These are phyloP conservation scores for Desmophyllum pertusum DNA, from an alignment of 92 coral and sea anemone species.

Conservation along the genomic window DNA sequence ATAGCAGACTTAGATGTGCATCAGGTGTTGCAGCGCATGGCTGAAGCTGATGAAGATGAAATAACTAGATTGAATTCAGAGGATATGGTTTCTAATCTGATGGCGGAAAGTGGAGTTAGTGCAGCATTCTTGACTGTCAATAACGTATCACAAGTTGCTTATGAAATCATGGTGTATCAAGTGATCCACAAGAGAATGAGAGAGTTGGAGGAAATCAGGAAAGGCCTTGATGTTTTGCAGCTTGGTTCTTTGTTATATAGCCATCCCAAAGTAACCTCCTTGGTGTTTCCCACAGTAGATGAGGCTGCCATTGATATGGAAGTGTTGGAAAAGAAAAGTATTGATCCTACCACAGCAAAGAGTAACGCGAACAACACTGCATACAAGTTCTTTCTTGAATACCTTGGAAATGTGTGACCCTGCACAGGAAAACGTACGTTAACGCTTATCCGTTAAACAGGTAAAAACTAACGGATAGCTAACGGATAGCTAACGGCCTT, in stretches of 20 bases:
- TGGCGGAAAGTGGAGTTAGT: constrained; percentile 42
- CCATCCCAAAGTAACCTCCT: constrained; percentile 42
- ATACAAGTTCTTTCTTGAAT: constrained; percentile 36
- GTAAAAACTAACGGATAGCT: no score
- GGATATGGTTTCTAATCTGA: constrained; percentile 19
- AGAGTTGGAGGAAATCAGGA: constrained; percentile 46
- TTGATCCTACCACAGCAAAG: constrained; percentile 17
- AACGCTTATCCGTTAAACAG: no score
- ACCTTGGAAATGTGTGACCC: constrained; percentile 41
- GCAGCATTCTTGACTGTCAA: constrained; percentile 32
- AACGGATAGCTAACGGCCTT: no score
- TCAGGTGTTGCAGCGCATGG: constrained; percentile 19
- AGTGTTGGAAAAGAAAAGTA: constrained; percentile 29
- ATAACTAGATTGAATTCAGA: constrained; percentile 17
- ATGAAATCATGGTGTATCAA: constrained; percentile 58
- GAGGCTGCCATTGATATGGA: constrained; percentile 41
- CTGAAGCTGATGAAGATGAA: constrained; percentile 11
- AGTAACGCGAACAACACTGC: constrained; percentile 30
- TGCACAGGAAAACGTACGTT: no score
- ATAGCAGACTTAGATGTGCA: constrained; percentile 30
- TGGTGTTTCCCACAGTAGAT: constrained; percentile 42
- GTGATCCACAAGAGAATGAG: constrained; percentile 48
- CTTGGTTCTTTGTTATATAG: constrained; percentile 13
- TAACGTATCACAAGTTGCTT: constrained; percentile 42
- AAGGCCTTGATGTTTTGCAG: constrained; percentile 44